A percentile compares a stretch with the other conserved stretches of the same genome.
Conservation (phyloP, 2,113 vertebrate genomes). For the Rana temporaria region DNA sequence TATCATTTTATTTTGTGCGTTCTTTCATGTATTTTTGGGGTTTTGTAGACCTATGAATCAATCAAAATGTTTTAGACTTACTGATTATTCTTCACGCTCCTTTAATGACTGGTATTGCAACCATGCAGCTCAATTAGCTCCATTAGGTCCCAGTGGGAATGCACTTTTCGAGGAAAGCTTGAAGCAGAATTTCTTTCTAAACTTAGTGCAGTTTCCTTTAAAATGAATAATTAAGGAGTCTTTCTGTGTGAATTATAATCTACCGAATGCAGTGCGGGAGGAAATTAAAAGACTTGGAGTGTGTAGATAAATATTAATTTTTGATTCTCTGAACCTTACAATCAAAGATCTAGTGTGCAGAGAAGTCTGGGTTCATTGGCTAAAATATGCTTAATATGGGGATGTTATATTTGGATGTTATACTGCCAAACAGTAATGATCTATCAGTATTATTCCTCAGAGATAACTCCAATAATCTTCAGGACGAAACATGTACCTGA, state of each 20-base stretch:
- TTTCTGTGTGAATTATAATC: conserved; percentile 41
- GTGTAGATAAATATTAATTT: conserved; percentile 56
- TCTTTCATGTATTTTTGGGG: too few species aligned
- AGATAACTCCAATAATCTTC: conserved; percentile 38
- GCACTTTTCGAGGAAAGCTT: conserved; percentile 4
- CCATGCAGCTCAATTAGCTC: conserved; percentile 28
- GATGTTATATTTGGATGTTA: conserved; percentile 31
- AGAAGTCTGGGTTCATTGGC: conserved; percentile 22
- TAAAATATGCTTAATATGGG: conserved; percentile 21
- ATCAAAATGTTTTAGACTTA: conserved; percentile 19
- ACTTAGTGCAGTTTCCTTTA: conserved; percentile 37
- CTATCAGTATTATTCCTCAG: conserved; percentile 46
- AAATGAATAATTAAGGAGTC: conserved; percentile 49
- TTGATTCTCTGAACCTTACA: conserved; percentile 46
- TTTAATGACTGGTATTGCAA: conserved; percentile 12
- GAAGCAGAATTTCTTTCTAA: conserved; percentile 8
- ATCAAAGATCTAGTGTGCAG: conserved; percentile 23
- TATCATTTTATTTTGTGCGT: too few species aligned
- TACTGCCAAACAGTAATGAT: conserved; percentile 27
- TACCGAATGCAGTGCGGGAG: conserved; percentile 27
- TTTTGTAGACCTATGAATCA: background rate
- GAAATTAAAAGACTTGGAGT: conserved; percentile 55
- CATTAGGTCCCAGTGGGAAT: background rate
- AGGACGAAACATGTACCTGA: conserved; percentile 36
- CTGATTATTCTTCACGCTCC: conserved; percentile 18